A percentile compares a stretch with the other conserved stretches of the same genome.
phyloP scores from a whole-genome alignment of 1,140 invertebrate species.

The Apis laboriosa region DNA sequence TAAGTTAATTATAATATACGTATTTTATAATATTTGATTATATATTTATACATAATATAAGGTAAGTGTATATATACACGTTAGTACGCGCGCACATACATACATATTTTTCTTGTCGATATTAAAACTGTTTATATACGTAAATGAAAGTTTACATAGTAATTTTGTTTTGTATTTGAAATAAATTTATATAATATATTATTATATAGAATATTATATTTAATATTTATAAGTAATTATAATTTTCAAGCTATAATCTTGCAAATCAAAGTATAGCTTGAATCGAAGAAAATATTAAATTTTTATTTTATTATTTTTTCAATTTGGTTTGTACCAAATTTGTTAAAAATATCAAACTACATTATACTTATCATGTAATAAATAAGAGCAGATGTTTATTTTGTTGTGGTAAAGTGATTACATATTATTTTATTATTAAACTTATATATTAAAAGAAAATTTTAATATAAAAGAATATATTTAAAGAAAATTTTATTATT shows the following conservation, averaged over 20 bases:
- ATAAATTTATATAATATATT: constrained; percentile 54
- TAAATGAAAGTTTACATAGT: constrained; percentile 42
- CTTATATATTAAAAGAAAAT: constrained; percentile 5
- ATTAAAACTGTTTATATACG: constrained; percentile 12
- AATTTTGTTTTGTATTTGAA: constrained; percentile 48
- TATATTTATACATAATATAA: constrained; percentile 30
- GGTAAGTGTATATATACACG: constrained; percentile 29
- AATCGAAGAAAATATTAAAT: neutral
- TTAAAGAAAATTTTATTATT: neutral
- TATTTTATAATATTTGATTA: constrained; percentile 46
- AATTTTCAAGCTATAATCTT: constrained; percentile 14
- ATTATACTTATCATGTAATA: neutral
- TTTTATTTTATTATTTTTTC: neutral
- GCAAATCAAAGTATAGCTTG: constrained; percentile 6
- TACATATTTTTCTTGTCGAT: constrained; percentile 39
- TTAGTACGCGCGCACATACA: constrained; percentile 7
- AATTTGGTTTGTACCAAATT: constrained; percentile 7
- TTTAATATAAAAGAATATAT: too few species aligned
- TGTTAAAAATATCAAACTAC: constrained; percentile 6
- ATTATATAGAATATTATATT: constrained; percentile 17
- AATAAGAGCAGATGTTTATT: constrained; percentile 18
- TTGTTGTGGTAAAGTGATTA: constrained; percentile 14
- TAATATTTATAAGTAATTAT: constrained; percentile 25
- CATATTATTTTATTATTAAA: constrained; percentile 20
- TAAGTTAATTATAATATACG: constrained; percentile 16